Base-by-base conservation (phyloP, 2,113 vertebrate species). In the Myxocyprinus asiaticus region DNA sequence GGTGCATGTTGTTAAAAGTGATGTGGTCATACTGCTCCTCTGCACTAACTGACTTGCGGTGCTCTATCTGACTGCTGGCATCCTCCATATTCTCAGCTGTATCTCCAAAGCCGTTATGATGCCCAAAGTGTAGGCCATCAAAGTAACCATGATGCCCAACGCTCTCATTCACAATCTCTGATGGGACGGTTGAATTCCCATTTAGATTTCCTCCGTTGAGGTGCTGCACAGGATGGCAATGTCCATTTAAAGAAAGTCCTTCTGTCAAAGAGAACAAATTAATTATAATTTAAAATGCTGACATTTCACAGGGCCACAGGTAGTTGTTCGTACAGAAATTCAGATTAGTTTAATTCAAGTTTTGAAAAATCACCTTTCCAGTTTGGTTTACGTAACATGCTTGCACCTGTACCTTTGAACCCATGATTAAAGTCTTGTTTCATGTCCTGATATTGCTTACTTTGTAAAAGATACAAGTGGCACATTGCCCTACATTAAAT, bases 61-160 rank as follows among this genome's bases (percentile, higher is more conserved):
- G 96, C 92, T 98, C 96, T 78, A 94, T 65, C 67, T 94, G 92
- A 79, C 96, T 97, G 81, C 91, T 94, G 51, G 91, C 91, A 74
- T 95, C 94, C 0, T 93, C 94, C 82, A 94, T 89, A 84, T 91
- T 94, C 82, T 98, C 96, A 2, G 94, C 92, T 3, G 93, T 94
- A 83, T 96, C 94, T 83, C 94, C 92, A 85, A 93, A 93, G 67
- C 92, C 87, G 8, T 94, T 94, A 4, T 93, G 94, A 77, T 95
- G 93, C 91, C 64, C 76, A 51, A 74, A 82, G 10, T 48, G 70
- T 45, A 82, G 76, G 2, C 76, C 64, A 15, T 47, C 59, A 78
- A 55, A 45, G 63, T 15, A 45, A 0, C 90, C 93, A 51, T 91
- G 88, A 71, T 94, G 94, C 17, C 56, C 59, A 15, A 9, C 11